phyloP scores from a whole-genome alignment of 2,113 vertebrate species.

The Phycodurus eques region DNA sequence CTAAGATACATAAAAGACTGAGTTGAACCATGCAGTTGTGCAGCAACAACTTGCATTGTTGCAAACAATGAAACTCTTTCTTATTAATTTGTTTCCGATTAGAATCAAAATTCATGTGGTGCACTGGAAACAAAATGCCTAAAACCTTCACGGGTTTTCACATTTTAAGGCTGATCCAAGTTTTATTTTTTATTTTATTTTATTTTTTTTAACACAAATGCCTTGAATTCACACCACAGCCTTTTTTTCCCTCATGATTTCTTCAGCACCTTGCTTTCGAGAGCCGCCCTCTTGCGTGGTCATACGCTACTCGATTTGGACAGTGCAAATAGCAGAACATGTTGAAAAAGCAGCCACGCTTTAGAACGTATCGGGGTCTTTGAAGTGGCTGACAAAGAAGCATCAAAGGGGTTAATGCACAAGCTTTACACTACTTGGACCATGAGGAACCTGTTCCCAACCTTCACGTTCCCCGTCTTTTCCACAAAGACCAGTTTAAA shows the following conservation, averaged over 20 bases:
- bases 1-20: too few relatives aligned
- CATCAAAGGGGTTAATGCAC: conserved; percentile 12
- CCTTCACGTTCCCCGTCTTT: conserved; percentile 14
- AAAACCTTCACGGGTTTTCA: too few relatives aligned
- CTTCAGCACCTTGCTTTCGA: background rate
- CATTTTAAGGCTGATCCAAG: too few relatives aligned
- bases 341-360: background rate
- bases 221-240: conserved; percentile 6
- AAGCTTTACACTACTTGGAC: conserved; percentile 12
- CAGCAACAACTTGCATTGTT: too few relatives aligned
- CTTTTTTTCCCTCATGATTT: background rate
- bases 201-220: background rate
- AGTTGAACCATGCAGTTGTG: too few relatives aligned
- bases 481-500: conserved; percentile 29
- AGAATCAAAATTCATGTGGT: too few relatives aligned
- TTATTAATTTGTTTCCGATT: too few relatives aligned
- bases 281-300: background rate
- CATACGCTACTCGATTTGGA: conserved; percentile 13
- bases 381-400: conserved; percentile 16
- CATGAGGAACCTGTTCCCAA: conserved; percentile 16
- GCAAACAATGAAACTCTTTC: too few relatives aligned
- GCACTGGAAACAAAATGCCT: too few relatives aligned
- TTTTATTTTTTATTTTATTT: background rate
- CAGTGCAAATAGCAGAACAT: conserved; percentile 24
- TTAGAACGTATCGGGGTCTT: conserved; percentile 17